Base-by-base conservation (phyloP, 2,797 vertebrate species). In the Siniperca undulata region DNA sequence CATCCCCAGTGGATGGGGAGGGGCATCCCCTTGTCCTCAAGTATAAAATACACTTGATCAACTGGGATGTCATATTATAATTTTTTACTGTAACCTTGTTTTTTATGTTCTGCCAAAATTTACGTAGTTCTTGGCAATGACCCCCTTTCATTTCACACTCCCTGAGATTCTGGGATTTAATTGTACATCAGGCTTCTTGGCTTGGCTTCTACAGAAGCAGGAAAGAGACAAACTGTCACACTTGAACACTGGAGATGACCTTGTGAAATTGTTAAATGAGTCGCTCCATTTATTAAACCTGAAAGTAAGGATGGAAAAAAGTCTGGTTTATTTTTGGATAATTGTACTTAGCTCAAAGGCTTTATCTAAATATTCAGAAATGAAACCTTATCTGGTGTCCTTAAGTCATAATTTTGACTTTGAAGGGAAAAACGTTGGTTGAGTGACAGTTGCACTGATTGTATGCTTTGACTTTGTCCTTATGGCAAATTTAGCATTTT, bases 361-460 rank as follows among this genome's bases (percentile, higher is more conserved):
- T 68, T 77, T 69, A 80, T 87, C 74, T 65, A 58, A 73, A 70
- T 78, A 74, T 80, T 82, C 74, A 72, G 44, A 77, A 86, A 78
- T 75, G 0, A 84, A 82, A 78, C 62, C 36, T 73, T 86, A 88
- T 88, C 87, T 78, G 60, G 13, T 50, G 52, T 72, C 73, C 82
- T 83, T 34, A 30, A 83, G 78, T 82, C 61, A 65, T 60, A 40
- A 77, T 68, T 91, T 71, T 74, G 69, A 82, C 80, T 81, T 84
- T 86, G 53, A 87, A 77, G 22, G 61, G 8, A 58, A 27, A 81
- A 77, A 66, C 24, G 48, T 74, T 65, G 55, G 4, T 27, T 24
- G 64, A 70, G 30, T 66, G 17, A 64, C 70, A 70, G 46, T 69
- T 53, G 30, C 59, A 81, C 75, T 38, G 55, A 56, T 68, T 70